These are phyloP conservation scores for Drosophila oshimai DNA, from an alignment of 1,140 invertebrate species.

Conservation along the genomic window DNA sequence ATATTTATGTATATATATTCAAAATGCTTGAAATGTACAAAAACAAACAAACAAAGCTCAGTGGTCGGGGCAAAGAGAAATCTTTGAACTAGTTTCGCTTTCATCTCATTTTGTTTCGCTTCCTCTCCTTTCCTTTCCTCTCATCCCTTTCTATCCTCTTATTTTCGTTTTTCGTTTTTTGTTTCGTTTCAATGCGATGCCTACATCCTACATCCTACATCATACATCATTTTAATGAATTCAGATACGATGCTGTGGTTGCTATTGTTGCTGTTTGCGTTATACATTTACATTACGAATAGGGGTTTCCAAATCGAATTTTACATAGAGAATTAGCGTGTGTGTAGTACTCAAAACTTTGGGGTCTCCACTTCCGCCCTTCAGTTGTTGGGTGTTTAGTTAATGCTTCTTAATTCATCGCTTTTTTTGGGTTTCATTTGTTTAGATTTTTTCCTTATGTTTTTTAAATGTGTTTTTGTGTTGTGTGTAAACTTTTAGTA, in stretches of 20 bases:
- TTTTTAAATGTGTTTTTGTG: conserved; percentile 10
- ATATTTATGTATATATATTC: conserved; percentile 37
- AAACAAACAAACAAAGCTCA: conserved; percentile 46
- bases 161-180: conserved; percentile 5
- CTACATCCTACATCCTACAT: conserved; percentile 38
- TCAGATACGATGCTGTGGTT: conserved; percentile 15
- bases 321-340: conserved; percentile 35
- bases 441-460: conserved; percentile 13
- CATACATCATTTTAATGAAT: conserved; percentile 37
- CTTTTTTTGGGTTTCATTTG: conserved; percentile 45
- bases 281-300: conserved; percentile 39
- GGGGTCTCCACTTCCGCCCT: background rate
- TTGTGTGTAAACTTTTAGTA: conserved; percentile 37
- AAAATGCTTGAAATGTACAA: conserved; percentile 51
- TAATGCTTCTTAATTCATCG: conserved; percentile 23
- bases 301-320: conserved; percentile 25
- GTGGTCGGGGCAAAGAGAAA: conserved; percentile 9
- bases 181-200: conserved; percentile 40
- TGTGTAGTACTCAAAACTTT: conserved; percentile 16
- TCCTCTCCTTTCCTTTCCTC: conserved; percentile 17
- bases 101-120: background rate
- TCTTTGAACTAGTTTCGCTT: conserved; percentile 8
- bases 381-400: conserved; percentile 27
- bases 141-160: conserved; percentile 28
- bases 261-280: conserved; percentile 23